A percentile compares a stretch with the other conserved stretches of the same genome.
Evolutionary conservation across 2,113 vertebrate species (phyloP).

Genomic region (Ctenodactylus gundi): DNA sequence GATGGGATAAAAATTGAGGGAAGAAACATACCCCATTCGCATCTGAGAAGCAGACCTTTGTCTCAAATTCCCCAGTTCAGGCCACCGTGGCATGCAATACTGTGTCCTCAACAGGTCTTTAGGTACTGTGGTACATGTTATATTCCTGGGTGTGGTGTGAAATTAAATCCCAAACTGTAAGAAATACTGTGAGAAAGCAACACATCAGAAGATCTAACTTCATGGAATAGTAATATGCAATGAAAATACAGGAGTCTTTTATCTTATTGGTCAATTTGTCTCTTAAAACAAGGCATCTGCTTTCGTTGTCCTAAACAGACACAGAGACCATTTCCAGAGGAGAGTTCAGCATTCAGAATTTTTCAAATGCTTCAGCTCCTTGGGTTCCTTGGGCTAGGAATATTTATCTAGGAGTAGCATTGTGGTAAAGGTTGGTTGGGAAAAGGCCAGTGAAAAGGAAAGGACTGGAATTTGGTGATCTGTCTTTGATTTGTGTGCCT

Average conservation of each 20-base stretch:
- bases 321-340: background rate
- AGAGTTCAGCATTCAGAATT: background rate
- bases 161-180: conserved; percentile 26
- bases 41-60: background rate
- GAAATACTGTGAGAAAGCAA: background rate
- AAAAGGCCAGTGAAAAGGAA: background rate
- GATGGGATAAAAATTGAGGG: background rate
- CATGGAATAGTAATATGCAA: background rate
- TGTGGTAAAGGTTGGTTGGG: background rate
- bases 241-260: conserved; percentile 15
- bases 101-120: background rate
- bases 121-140: background rate
- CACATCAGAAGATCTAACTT: background rate
- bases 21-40: background rate
- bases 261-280: background rate
- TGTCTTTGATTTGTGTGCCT: background rate
- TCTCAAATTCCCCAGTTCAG: background rate
- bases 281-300: background rate
- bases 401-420: background rate
- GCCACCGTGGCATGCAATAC: too few relatives aligned
- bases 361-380: background rate
- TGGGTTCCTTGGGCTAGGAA: background rate
- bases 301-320: background rate
- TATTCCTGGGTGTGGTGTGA: background rate
- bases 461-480: background rate